Percentiles rank a stretch among this genome's conserved stretches.
phyloP scores from a whole-genome alignment of 1,140 invertebrate genomes.

The Pteromalus puparum region DNA sequence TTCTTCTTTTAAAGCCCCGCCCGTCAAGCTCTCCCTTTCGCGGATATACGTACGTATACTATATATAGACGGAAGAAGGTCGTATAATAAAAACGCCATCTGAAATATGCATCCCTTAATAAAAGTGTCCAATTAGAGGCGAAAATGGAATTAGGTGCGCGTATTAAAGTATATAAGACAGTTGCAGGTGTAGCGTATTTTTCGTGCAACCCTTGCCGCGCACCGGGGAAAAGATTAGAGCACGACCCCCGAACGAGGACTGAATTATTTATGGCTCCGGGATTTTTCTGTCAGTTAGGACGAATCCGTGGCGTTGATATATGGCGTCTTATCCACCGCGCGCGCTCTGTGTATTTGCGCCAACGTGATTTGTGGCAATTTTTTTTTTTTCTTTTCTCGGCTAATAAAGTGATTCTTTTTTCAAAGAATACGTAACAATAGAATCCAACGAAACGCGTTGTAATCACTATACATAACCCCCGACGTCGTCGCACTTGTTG shows the following conservation, averaged over 20 bases:
- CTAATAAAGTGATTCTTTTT: neutral
- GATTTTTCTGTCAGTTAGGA: constrained; percentile 53
- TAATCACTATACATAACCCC: neutral
- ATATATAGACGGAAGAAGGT: constrained; percentile 62
- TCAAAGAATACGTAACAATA: neutral
- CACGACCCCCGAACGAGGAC: constrained; percentile 25
- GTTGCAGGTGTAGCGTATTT: constrained; percentile 34
- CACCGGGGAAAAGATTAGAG: constrained; percentile 40
- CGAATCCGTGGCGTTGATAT: constrained; percentile 46
- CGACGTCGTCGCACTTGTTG: constrained; percentile 60
- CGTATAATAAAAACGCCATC: constrained; percentile 73
- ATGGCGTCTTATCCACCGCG: constrained; percentile 27
- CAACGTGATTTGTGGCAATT: constrained; percentile 18
- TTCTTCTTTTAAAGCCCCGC: constrained; percentile 54
- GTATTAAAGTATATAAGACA: constrained; percentile 56
- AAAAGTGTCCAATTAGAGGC: constrained; percentile 74
- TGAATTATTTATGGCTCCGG: constrained; percentile 57
- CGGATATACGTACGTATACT: neutral
- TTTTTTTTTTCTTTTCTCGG: constrained; percentile 26
- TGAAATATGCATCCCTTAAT: constrained; percentile 76
- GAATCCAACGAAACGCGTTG: neutral
- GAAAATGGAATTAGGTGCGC: constrained; percentile 72
- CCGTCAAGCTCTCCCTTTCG: constrained; percentile 4
- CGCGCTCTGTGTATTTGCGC: neutral
- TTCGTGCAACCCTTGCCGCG: constrained; percentile 21